Evolutionary conservation across 2,113 vertebrate genomes (phyloP).

Genomic region (Bungarus multicinctus): DNA sequence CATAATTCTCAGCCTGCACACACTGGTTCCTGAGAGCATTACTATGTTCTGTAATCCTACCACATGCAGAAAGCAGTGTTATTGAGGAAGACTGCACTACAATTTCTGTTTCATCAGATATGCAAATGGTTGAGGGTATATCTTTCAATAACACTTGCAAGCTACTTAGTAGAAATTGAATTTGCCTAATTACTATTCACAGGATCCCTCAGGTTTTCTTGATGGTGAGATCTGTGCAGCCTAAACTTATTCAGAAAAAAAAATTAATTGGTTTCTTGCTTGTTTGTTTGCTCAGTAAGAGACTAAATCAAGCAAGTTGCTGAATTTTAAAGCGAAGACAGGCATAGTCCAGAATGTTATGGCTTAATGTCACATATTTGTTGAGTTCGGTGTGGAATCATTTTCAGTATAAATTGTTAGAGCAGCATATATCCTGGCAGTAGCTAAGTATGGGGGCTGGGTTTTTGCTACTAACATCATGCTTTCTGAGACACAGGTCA

Average conservation of each 20-base stretch:
- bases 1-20: not conserved
- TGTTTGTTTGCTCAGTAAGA: not conserved
- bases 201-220: not conserved
- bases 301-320: not conserved
- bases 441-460: not conserved
- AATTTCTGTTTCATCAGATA: constrained; percentile 12
- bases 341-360: not conserved
- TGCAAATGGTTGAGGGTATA: constrained; percentile 29
- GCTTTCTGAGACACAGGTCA: not conserved
- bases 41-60: not conserved
- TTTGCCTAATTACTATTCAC: not conserved
- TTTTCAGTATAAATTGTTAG: not conserved
- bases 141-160: constrained; percentile 16
- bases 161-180: constrained; percentile 3
- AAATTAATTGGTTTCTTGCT: not conserved
- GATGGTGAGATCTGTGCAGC: not conserved
- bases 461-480: not conserved
- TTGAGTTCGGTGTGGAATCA: not conserved
- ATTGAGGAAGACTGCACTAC: not conserved
- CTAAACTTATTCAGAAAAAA: constrained; percentile 15
- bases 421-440: not conserved
- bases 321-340: not conserved
- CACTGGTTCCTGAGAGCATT: not conserved
- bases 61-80: not conserved
- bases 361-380: not conserved